Base-by-base conservation (phyloP, 35 echinoderm and acorn worm genomes). In the Heliocidaris tuberculata region DNA sequence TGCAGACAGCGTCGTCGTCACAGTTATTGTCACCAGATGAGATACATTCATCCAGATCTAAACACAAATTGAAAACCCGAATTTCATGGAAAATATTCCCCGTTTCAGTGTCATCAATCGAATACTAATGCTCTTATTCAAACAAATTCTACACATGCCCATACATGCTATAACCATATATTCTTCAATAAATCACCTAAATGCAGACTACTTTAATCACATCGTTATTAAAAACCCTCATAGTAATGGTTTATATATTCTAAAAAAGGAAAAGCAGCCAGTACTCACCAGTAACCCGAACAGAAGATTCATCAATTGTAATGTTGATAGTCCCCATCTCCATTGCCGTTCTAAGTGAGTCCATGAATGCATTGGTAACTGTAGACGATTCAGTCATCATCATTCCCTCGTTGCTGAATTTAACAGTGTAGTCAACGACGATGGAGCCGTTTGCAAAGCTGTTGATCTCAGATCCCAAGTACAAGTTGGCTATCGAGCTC, bases 21-120 rank as follows among this genome's bases (percentile, higher is more conserved):
- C 96, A 96, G 50, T 96, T 85, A 94, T 96, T 95, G 90, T 87
- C 54, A 8, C 52, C 94, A 17, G 87, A 11, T 9, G 49, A 88
- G 7, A 8, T 48, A 88, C 96, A 96, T 94, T 96, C 96, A 93
- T 96, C 78, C 30, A 93, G 48, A 95, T 96, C 94, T 96, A n/a
- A n/a, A n/a, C n/a, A n/a, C n/a, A n/a, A n/a, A n/a, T n/a, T n/a
- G n/a, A n/a, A n/a, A n/a, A n/a, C n/a, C n/a, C n/a, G n/a, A n/a
- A n/a, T n/a, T n/a, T n/a, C n/a, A n/a, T n/a, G n/a, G n/a, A n/a
- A n/a, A n/a, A n/a, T n/a, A n/a, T n/a, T n/a, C n/a, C n/a, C n/a
- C n/a, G n/a, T n/a, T n/a, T n/a, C n/a, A n/a, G n/a, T n/a, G n/a
- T n/a, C n/a, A n/a, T n/a, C n/a, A n/a, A n/a, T n/a, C n/a, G n/a